Conservation (phyloP, 2,888 invertebrate genomes). For the Octonoba sinensis region DNA sequence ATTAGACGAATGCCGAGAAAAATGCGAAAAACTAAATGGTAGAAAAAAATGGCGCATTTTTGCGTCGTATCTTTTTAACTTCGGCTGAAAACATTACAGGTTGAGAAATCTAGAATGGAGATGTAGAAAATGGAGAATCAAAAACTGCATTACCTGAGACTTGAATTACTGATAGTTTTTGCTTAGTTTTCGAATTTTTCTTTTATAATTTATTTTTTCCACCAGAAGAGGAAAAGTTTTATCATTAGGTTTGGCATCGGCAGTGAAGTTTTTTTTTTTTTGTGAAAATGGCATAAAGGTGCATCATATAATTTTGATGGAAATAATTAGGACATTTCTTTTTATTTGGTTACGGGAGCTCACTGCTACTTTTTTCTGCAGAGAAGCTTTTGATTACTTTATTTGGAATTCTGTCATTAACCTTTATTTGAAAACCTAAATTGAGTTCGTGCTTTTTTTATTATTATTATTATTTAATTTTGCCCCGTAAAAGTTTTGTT, state of each 20-base stretch:
- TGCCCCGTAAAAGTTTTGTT: too few relatives aligned
- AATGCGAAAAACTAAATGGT: slow-evolving; percentile 1
- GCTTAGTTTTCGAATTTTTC: slow-evolving; percentile 21
- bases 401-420: too few relatives aligned
- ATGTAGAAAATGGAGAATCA: slow-evolving; percentile 1
- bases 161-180: slow-evolving; percentile 50
- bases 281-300: too few relatives aligned
- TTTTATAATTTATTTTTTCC: slow-evolving; percentile 2
- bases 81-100: slow-evolving; percentile 49
- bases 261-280: not conserved
- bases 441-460: too few relatives aligned
- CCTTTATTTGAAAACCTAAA: too few relatives aligned
- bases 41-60: slow-evolving; percentile 45
- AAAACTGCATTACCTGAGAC: slow-evolving; percentile 38
- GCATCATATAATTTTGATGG: too few relatives aligned
- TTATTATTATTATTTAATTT: too few relatives aligned
- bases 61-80: slow-evolving; percentile 41
- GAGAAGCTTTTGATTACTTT: too few relatives aligned
- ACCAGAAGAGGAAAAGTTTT: slow-evolving; percentile 17
- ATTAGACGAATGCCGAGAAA: slow-evolving; percentile 45
- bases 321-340: too few relatives aligned
- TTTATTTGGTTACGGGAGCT: too few relatives aligned
- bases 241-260: slow-evolving; percentile 13
- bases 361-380: too few relatives aligned
- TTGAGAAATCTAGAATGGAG: slow-evolving; percentile 17